Percentiles rank a stretch among this genome's conserved stretches.
Evolutionary conservation across 2,113 vertebrate genomes (phyloP).

Genomic region (Rhinogobius similis): DNA sequence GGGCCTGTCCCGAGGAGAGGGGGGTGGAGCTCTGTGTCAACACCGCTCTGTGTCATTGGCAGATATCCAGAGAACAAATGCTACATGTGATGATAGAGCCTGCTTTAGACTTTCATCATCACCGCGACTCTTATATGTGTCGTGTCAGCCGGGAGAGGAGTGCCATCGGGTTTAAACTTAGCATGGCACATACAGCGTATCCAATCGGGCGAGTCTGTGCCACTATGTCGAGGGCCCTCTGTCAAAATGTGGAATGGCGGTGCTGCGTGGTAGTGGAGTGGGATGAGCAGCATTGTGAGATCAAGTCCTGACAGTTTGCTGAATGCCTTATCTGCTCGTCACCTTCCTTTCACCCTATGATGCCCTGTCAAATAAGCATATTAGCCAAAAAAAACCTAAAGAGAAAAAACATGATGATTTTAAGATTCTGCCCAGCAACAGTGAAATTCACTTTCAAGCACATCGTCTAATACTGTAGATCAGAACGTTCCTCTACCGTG

Average conservation of each 20-base stretch:
- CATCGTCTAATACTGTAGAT: too few species aligned
- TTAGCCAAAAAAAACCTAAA: too few species aligned
- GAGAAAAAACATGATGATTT: too few species aligned
- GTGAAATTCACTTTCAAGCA: too few species aligned
- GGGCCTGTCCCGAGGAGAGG: conserved; percentile 8
- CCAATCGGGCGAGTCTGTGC: not conserved
- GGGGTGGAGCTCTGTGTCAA: conserved; percentile 25
- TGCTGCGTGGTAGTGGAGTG: too few species aligned
- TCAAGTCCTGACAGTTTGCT: too few species aligned
- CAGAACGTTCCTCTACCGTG: too few species aligned
- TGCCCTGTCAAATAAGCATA: too few species aligned
- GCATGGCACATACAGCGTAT: not conserved
- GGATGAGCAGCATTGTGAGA: too few species aligned
- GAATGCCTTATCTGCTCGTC: too few species aligned
- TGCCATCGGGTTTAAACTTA: conserved; percentile 10
- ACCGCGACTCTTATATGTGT: not conserved
- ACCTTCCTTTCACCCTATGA: too few species aligned
- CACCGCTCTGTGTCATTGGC: conserved; percentile 1
- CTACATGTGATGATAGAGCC: conserved; percentile 6
- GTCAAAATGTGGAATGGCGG: not conserved
- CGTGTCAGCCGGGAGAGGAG: not conserved
- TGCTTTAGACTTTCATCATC: not conserved
- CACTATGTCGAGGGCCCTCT: not conserved
- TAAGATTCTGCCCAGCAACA: too few species aligned
- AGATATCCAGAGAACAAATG: conserved; percentile 5